Conservation (phyloP, 1,140 invertebrate genomes). For the Limonius californicus region DNA sequence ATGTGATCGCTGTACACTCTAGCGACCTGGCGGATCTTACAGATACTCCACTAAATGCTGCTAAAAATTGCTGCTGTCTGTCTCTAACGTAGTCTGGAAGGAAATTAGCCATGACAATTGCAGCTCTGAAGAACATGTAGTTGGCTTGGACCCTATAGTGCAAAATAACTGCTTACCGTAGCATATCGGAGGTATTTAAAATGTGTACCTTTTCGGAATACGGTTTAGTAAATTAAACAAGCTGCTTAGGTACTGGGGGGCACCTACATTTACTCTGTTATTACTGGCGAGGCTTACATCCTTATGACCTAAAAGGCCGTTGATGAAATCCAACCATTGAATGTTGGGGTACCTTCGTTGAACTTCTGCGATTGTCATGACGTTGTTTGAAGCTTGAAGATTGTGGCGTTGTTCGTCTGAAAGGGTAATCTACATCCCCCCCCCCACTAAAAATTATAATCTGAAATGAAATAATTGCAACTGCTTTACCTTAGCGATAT, state of each 20-base stretch:
- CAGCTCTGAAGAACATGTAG: constrained; percentile 1
- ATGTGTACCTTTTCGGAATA: background rate
- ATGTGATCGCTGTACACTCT: background rate
- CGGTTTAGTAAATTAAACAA: background rate
- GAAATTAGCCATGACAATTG: background rate
- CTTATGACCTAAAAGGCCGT: background rate
- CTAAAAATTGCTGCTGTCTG: background rate
- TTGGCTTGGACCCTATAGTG: constrained; percentile 3
- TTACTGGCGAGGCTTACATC: background rate
- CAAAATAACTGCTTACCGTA: background rate
- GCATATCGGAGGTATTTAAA: background rate
- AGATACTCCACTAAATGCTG: background rate
- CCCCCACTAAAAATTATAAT: too few relatives aligned
- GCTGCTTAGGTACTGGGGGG: background rate
- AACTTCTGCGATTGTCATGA: constrained; percentile 57
- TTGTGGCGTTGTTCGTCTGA: constrained; percentile 48
- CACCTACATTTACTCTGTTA: background rate
- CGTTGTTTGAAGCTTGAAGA: constrained; percentile 64
- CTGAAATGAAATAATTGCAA: too few relatives aligned
- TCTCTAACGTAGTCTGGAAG: background rate
- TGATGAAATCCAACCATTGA: constrained; percentile 10
- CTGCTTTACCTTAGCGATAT: too few relatives aligned
- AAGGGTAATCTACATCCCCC: constrained; percentile 85
- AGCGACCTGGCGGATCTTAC: constrained; percentile 2
- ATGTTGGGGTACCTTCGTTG: constrained; percentile 50